Conservation (phyloP, 2,113 vertebrate species). For the Bubo blakistoni region DNA sequence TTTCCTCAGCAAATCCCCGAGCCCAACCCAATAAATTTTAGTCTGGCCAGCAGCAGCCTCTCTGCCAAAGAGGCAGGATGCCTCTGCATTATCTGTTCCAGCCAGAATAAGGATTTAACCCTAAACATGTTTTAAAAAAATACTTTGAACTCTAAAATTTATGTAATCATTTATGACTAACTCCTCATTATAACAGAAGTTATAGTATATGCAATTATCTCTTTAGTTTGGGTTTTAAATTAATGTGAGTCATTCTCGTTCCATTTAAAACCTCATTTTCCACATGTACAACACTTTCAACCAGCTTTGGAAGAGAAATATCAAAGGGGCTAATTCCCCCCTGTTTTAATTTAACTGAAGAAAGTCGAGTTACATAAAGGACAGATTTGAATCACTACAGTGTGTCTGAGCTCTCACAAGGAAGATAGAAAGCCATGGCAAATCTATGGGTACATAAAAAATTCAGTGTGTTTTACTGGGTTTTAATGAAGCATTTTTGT, state of each 20-base stretch:
- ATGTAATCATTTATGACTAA: constrained; percentile 63
- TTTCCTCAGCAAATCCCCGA: background rate
- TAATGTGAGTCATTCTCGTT: constrained; percentile 47
- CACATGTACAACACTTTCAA: constrained; percentile 15
- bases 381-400: constrained; percentile 5
- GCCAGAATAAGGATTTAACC: background rate
- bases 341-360: constrained; percentile 26
- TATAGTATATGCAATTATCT: constrained; percentile 46
- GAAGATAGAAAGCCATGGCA: background rate
- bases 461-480: background rate
- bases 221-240: constrained; percentile 58
- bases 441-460: background rate
- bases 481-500: constrained; percentile 1
- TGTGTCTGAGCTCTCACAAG: background rate
- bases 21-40: background rate
- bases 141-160: constrained; percentile 61
- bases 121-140: background rate
- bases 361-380: constrained; percentile 15
- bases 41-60: background rate
- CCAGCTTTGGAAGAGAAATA: constrained; percentile 22
- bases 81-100: background rate
- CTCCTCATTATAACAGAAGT: constrained; percentile 56
- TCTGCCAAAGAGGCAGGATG: background rate
- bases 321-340: constrained; percentile 11
- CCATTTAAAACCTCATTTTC: constrained; percentile 55